Evolutionary conservation across 2,113 vertebrate species (phyloP), one percentile per base, ranked within the genome.

Genomic region (Lepus americanus): DNA sequence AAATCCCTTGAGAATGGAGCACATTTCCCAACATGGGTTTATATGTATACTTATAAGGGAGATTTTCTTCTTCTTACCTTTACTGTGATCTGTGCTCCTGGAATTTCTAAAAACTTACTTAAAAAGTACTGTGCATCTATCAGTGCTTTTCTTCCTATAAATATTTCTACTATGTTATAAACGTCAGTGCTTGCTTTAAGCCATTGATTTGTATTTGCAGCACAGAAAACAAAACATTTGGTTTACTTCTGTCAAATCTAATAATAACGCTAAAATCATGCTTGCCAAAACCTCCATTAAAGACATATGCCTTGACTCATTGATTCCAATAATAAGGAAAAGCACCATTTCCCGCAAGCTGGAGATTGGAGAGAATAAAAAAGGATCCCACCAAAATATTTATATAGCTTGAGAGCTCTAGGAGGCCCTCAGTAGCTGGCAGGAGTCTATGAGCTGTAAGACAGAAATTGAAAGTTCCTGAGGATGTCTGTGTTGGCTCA

Each of bases 261-360:
- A 83, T 93, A 97, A 97, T 90, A 97, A 87, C 76, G 92, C 93
- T 81, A 82, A 92, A 92, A 39, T 13, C 0, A 20, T 92, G 80
- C 70, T 97, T 98, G 98, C 98, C 98, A 98, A 98, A 98, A 97
- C 49, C 5, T 91, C 98, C 97, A 98, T 98, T 98, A 98, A 97
- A 97, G 94, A 94, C 96, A 87, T 85, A 77, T 91, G 97, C 96
- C 94, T 96, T 97, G 97, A 98, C 82, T 97, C 93, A 95, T 70
- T 86, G 90, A 92, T 97, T 98, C 94, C 95, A 95, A 92, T 94
- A 96, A 96, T 92, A 97, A 94, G 92, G 85, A 74, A 76, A 36
- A 86, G 59, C 94, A 91, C 51, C 73, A 79, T 94, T 97, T 97
- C 79, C 84, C 89, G 97, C 74, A 89, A 97, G 95, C 90, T 97